Evolutionary conservation across 2,888 invertebrate genomes (phyloP), one percentile per base, ranked within the genome.

Genomic region (Glaucopsyche alexis): DNA sequence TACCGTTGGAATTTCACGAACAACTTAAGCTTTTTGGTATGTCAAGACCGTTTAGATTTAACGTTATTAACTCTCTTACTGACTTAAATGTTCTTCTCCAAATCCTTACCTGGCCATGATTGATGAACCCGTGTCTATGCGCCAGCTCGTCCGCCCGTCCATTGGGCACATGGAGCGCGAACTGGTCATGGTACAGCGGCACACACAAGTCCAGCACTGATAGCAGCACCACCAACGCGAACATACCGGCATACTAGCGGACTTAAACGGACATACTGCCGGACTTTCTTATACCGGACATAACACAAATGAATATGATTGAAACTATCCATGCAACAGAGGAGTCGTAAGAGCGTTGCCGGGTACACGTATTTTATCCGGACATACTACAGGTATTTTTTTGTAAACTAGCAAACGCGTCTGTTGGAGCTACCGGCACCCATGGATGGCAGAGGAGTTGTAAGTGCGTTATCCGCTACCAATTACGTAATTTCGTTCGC

Each of bases 151-250:
- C 88, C 73, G 87, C 91, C 60, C 81, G 77, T 74, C 91, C 93
- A 78, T 87, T 87, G 19, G 91, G 89, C 72, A 93, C 83, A 70
- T 85, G 83, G 69, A 87, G 83, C n/a, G 87, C 87, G 73, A 87
- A 87, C 86, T 93, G 92, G 75, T 91, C 90, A 79, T 92, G 91
- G 81, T 90, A 93, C 78, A 90, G 81, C 73, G 93, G 91, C 78
- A 88, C 88, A 86, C 92, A 89, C 77, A 84, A 82, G 86, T 90
- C 88, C 83, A 91, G 81, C 85, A 91, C 88, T 85, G 90, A 83
- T 80, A 92, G 80, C 78, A 92, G 81, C 83, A 91, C 84, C 79
- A 89, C 78, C 84, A 90, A 85, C 80, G 81, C 80, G 80, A 87
- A 84, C 82, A 87, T 60, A 60, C 60, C 60, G 60, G 60, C 60